Percentiles rank a stretch among this genome's conserved stretches.
Conservation (phyloP, 1,140 invertebrate species). For the Trissolcus basalis region DNA sequence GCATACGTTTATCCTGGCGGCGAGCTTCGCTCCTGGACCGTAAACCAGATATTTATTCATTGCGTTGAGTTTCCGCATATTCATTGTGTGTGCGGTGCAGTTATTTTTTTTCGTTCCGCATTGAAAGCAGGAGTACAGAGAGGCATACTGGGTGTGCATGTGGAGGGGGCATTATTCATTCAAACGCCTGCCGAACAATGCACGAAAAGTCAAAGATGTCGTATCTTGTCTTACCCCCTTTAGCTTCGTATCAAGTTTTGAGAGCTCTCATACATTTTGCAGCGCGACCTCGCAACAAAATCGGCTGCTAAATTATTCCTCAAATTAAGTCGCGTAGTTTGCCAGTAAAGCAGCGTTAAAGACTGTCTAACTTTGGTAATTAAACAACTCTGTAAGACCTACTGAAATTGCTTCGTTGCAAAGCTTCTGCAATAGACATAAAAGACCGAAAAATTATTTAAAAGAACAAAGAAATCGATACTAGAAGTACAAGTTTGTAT, state of each 20-base stretch:
- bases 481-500: too few species aligned
- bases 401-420: conserved; percentile 21
- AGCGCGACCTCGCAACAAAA: conserved; percentile 19
- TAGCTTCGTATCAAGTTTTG: conserved; percentile 29
- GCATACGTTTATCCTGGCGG: conserved; percentile 10
- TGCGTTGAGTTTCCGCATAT: conserved; percentile 38
- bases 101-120: conserved; percentile 14
- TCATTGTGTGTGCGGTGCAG: conserved; percentile 27
- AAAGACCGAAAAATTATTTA: too few species aligned
- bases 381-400: conserved; percentile 9
- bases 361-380: conserved; percentile 19
- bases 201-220: conserved; percentile 35
- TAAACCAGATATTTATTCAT: conserved; percentile 41
- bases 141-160: not conserved
- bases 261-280: conserved; percentile 25
- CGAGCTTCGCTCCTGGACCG: conserved; percentile 4
- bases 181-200: conserved; percentile 42
- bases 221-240: conserved; percentile 36
- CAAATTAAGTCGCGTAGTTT: conserved; percentile 12
- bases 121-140: conserved; percentile 22
- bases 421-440: not conserved
- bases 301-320: conserved; percentile 25
- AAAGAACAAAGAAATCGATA: too few species aligned
- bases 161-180: conserved; percentile 36
- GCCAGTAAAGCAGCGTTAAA: conserved; percentile 13